Evolutionary conservation across 2,113 vertebrate species (phyloP).

Genomic region (Gnathonemus longibarbis): DNA sequence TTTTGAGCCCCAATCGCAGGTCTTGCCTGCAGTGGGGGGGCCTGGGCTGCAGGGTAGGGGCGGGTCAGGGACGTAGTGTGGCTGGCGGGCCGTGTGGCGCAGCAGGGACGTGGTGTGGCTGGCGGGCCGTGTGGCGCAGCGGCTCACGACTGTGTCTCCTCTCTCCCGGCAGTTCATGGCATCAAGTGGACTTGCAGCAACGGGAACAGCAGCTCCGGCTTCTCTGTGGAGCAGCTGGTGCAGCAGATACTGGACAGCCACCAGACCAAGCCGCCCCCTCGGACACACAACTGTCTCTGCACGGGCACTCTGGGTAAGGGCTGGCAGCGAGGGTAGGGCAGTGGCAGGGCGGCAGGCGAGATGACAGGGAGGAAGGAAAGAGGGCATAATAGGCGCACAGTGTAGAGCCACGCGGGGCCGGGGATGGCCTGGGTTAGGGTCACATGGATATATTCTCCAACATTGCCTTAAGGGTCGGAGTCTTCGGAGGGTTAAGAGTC

Average conservation of each 20-base stretch:
- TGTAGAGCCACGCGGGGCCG: neutral
- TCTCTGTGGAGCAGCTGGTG: constrained; percentile 98
- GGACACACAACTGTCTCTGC: constrained; percentile 99
- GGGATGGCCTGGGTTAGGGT: neutral
- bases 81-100: constrained; percentile 34
- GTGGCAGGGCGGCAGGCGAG: constrained; percentile 19
- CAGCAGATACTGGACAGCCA: constrained; percentile 99
- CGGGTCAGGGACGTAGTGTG: neutral
- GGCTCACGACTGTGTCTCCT: constrained; percentile 66
- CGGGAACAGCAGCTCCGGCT: constrained; percentile 97
- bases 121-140: constrained; percentile 40
- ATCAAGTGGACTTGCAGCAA: constrained; percentile 99
- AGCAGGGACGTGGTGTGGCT: constrained; percentile 23
- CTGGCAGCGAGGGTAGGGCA: constrained; percentile 5
- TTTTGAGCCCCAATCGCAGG: neutral
- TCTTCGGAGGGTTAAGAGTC: neutral
- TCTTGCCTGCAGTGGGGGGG: neutral
- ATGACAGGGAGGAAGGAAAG: constrained; percentile 10
- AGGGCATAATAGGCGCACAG: constrained; percentile 41
- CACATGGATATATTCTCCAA: neutral
- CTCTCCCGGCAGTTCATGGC: constrained; percentile 87
- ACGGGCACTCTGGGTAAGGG: constrained; percentile 93
- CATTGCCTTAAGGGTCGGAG: neutral
- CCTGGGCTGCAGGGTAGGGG: neutral
- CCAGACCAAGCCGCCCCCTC: constrained; percentile 97